phyloP scores from a whole-genome alignment of 2,797 vertebrate genomes.

The Phoeniculus purpureus region DNA sequence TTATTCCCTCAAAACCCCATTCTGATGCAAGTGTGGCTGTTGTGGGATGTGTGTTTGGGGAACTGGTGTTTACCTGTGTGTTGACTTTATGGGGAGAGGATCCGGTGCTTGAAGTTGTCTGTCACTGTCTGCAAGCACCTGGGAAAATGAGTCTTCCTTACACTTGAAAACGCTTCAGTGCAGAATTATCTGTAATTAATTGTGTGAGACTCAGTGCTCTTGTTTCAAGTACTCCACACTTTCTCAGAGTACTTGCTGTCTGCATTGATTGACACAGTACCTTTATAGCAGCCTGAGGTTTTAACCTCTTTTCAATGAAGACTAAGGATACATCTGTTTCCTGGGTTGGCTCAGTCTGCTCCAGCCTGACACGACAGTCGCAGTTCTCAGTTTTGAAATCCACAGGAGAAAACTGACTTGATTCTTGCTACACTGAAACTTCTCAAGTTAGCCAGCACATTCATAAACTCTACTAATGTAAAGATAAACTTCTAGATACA shows the following conservation, averaged over 20 bases:
- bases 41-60: not conserved
- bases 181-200: no score
- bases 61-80: not conserved
- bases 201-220: not conserved
- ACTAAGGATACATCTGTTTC: constrained; percentile 17
- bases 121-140: no score
- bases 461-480: not conserved
- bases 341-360: constrained; percentile 13
- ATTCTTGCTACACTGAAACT: not conserved
- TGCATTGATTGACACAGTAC: not conserved
- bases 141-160: no score
- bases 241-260: not conserved
- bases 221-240: not conserved
- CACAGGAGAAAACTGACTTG: not conserved
- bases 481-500: not conserved
- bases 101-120: not conserved
- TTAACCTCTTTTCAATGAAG: not conserved
- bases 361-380: not conserved
- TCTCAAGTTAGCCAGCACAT: not conserved
- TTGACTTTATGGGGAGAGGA: not conserved
- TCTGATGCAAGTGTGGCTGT: not conserved
- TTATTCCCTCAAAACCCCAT: not conserved
- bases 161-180: no score
- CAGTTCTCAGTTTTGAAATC: not conserved
- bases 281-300: not conserved